Percentiles rank a stretch among this genome's conserved stretches.
These are phyloP conservation scores for Pachyrhynchus sulphureomaculatus DNA, from an alignment of 1,140 invertebrate species.

Conservation along the genomic window DNA sequence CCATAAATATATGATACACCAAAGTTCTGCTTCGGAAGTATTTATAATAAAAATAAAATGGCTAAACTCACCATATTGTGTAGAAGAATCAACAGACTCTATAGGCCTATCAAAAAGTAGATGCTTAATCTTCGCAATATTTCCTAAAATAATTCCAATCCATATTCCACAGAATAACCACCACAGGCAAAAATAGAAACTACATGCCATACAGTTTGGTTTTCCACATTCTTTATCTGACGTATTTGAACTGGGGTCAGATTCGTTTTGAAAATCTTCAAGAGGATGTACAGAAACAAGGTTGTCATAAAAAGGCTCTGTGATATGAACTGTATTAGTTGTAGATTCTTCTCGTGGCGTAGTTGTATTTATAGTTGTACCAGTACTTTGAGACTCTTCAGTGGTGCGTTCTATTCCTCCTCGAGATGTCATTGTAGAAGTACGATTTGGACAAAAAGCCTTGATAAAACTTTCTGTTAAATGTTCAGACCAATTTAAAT, in stretches of 20 bases:
- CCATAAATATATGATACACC: too few relatives aligned
- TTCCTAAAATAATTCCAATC: conserved; percentile 34
- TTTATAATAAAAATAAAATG: background rate
- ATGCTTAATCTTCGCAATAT: conserved; percentile 19
- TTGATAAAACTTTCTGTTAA: conserved; percentile 10
- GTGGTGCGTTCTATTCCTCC: background rate
- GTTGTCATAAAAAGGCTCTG: background rate
- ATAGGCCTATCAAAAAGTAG: conserved; percentile 11
- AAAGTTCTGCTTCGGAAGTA: too few relatives aligned
- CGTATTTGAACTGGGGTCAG: too few relatives aligned
- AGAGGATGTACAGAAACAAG: background rate
- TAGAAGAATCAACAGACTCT: conserved; percentile 1
- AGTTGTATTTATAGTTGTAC: background rate
- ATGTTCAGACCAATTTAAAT: conserved; percentile 20
- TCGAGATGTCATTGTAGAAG: background rate
- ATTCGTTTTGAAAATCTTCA: too few relatives aligned
- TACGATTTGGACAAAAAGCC: conserved; percentile 17
- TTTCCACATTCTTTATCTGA: background rate
- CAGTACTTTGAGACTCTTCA: background rate
- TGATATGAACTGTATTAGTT: background rate
- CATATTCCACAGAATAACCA: conserved; percentile 29
- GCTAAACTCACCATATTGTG: conserved; percentile 22
- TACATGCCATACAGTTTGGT: conserved; percentile 15
- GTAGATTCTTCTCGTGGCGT: background rate
- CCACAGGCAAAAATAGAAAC: conserved; percentile 24